A percentile compares a stretch with the other conserved stretches of the same genome.
Evolutionary conservation across 2,888 invertebrate genomes (phyloP).

Genomic region (Esperia sulphurella): DNA sequence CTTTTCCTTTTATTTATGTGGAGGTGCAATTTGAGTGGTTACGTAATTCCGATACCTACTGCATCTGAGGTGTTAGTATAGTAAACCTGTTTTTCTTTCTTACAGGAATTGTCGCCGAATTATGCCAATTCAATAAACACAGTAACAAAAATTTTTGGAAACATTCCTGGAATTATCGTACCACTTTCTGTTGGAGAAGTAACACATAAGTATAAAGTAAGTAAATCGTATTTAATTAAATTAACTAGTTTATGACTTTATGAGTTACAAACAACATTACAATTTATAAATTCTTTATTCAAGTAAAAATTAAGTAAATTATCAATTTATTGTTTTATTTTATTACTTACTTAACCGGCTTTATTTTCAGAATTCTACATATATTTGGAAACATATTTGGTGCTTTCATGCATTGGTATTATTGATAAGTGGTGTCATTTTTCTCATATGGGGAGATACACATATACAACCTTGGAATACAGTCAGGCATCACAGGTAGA

Average conservation of each 20-base stretch:
- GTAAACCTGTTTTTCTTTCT: conserved; percentile 9
- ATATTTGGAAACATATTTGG: conserved; percentile 67
- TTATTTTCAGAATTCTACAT: conserved; percentile 39
- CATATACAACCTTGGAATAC: conserved; percentile 58
- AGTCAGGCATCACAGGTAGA: not conserved
- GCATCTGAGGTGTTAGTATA: too few relatives aligned
- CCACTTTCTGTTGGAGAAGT: conserved; percentile 83
- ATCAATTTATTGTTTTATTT: conserved; percentile 1
- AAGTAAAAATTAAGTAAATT: conserved; percentile 4
- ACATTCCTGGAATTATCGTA: conserved; percentile 85
- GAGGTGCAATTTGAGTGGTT: too few relatives aligned
- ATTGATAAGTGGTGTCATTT: conserved; percentile 51
- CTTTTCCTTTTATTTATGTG: too few relatives aligned
- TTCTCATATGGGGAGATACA: conserved; percentile 63
- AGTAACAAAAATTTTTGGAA: conserved; percentile 85
- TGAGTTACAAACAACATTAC: not conserved
- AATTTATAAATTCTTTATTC: conserved; percentile 5
- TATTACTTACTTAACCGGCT: too few relatives aligned
- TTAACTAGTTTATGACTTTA: not conserved
- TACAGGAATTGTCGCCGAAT: conserved; percentile 86
- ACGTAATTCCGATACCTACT: too few relatives aligned
- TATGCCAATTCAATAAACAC: conserved; percentile 86
- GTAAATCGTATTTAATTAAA: not conserved
- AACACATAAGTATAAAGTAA: conserved; percentile 66
- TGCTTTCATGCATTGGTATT: conserved; percentile 60